Base-by-base conservation (phyloP, 2,888 invertebrate species). In the Pristionchus mayeri region DNA sequence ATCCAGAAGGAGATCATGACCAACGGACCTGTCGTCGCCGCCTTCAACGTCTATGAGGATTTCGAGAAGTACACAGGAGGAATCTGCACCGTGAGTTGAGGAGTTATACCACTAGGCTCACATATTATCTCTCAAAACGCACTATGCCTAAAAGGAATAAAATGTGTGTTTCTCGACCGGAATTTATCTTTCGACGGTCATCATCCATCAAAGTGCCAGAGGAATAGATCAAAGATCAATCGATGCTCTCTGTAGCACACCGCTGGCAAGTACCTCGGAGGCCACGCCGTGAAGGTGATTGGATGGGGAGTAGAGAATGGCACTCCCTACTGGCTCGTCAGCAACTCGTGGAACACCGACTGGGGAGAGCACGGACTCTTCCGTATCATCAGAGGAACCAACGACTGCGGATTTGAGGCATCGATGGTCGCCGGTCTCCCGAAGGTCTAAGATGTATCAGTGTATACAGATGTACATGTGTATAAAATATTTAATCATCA, bases 321-420 rank as follows among this genome's bases (percentile, higher is more conserved):
- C 16, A 95, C 94, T 84, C 96, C 96, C n/a, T 97, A 97, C 93
- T 97, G 97, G 97, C 94, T 96, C 30, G 95, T 96, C 89, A 96
- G 96, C 81, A 97, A 97, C 94, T 97, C 96, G 0, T 97, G 97
- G 97, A 97, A 97, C 94, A 94, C 95, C 0, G 97, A 97, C 93
- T 97, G 97, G 97, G 97, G 97, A 87, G 95, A 96, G 93, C 95
- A 93, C 52, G 94, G 94, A 44, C 52, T 52, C 83, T 83, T 71
- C 83, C 48, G 71, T 48, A 83, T 83, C 83, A 83, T 83, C 80
- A 84, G 88, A 87, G 89, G 89, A 85, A 85, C 76, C 79, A 87
- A 89, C 82, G 83, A 88, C 85, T 57, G 86, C 52, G 87, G 87
- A 60, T 84, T 88, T 63, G 88, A 88, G 81, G 85, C 82, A 13